Conservation (phyloP, 2,113 vertebrate species). For the Lophotis ruficrista region DNA sequence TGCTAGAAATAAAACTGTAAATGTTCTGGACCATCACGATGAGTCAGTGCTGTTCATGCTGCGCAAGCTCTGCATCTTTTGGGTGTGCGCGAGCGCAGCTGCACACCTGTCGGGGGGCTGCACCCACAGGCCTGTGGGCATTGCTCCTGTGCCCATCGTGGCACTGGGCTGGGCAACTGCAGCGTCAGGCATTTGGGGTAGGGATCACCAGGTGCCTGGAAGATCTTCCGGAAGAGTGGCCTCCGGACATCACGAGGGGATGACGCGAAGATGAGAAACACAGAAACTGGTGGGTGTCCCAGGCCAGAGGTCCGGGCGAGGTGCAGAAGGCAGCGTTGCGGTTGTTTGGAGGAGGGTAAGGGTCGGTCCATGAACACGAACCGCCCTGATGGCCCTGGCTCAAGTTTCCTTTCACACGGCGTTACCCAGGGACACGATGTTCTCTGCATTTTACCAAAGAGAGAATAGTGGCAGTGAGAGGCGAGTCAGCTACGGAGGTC, state of each 20-base stretch:
- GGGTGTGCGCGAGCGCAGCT: background rate
- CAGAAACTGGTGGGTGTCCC: background rate
- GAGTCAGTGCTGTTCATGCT: background rate
- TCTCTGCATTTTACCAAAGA: background rate
- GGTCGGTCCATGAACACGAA: background rate
- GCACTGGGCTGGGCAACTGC: background rate
- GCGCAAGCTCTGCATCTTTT: background rate
- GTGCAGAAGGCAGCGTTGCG: fast-evolving
- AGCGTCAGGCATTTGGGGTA: background rate
- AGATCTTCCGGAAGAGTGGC: background rate
- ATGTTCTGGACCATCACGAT: background rate
- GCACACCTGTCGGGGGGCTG: background rate
- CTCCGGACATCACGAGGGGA: background rate
- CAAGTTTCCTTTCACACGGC: background rate
- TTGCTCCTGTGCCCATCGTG: background rate
- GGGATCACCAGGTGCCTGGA: background rate
- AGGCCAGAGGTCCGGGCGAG: fast-evolving
- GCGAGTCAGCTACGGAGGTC: background rate
- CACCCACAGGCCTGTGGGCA: background rate
- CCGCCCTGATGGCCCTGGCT: background rate
- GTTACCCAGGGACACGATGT: background rate
- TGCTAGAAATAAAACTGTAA: background rate
- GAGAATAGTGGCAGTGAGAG: background rate
- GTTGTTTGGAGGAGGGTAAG: background rate
- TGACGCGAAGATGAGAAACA: background rate